A percentile compares a stretch with the other conserved stretches of the same genome.
These are phyloP conservation scores for Acanthurus leucopareius DNA, from an alignment of 2,797 vertebrate genomes.

Conservation along the genomic window DNA sequence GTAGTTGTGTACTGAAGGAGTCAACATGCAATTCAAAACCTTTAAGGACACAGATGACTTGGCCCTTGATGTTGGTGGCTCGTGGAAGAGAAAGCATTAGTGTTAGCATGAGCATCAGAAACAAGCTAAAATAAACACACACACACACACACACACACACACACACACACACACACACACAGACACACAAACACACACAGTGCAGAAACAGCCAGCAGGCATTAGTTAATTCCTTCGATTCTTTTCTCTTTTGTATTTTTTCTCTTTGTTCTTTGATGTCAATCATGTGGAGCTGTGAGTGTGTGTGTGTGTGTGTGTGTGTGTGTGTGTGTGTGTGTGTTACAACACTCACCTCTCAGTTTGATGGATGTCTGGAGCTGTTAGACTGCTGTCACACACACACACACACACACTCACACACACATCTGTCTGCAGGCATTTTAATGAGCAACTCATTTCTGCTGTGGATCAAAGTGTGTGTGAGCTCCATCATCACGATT, in stretches of 20 bases:
- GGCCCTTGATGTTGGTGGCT: slow-evolving; percentile 17
- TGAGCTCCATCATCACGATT: background rate
- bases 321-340: slow-evolving; percentile 38
- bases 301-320: slow-evolving; percentile 28
- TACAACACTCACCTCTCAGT: slow-evolving; percentile 60
- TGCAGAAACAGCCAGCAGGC: no score
- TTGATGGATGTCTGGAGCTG: slow-evolving; percentile 70
- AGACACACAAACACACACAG: slow-evolving; percentile 12
- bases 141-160: background rate
- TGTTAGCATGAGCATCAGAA: slow-evolving; percentile 13
- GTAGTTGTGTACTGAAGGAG: no score
- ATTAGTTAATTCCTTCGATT: slow-evolving; percentile 44
- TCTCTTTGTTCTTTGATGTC: slow-evolving; percentile 50
- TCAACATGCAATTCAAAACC: no score
- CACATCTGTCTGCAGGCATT: slow-evolving; percentile 35
- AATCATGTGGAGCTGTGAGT: slow-evolving; percentile 24
- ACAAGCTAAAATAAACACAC: background rate
- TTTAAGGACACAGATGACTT: background rate
- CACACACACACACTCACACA: slow-evolving; percentile 33
- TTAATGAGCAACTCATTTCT: slow-evolving; percentile 54
- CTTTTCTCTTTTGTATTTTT: slow-evolving; percentile 36
- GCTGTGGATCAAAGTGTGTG: slow-evolving; percentile 33
- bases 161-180: slow-evolving; percentile 28
- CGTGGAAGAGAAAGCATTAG: slow-evolving; percentile 13
- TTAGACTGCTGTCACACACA: slow-evolving; percentile 60